Conservation (phyloP, 2,797 vertebrate genomes). For the Centropyge bicolor region DNA sequence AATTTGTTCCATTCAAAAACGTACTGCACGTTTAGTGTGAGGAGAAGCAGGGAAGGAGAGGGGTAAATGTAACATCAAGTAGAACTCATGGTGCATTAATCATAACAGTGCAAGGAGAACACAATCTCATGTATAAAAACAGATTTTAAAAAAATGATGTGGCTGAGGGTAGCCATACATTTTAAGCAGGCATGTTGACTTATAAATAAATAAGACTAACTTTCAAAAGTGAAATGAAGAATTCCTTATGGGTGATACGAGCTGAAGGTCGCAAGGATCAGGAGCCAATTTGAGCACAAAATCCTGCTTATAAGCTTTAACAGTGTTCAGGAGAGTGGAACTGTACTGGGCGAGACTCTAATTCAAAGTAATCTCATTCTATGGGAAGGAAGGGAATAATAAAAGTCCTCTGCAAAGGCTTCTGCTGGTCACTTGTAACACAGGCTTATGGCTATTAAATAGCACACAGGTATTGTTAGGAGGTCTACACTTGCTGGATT, state of each 20-base stretch:
- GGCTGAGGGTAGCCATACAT: too few relatives aligned
- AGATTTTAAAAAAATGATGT: constrained; percentile 30
- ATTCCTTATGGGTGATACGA: constrained; percentile 5
- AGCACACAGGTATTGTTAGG: constrained; percentile 15
- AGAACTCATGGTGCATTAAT: constrained; percentile 44
- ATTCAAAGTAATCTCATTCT: constrained; percentile 49
- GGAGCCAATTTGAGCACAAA: constrained; percentile 46
- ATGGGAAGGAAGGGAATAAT: constrained; percentile 23
- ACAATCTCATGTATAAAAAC: constrained; percentile 36
- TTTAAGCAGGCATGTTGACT: constrained; percentile 40
- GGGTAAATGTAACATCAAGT: constrained; percentile 39
- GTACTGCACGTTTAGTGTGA: constrained; percentile 48
- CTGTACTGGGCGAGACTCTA: constrained; percentile 26
- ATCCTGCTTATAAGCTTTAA: constrained; percentile 48
- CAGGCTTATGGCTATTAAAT: constrained; percentile 42
- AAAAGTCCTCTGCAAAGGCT: constrained; percentile 48
- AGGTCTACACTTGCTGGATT: constrained; percentile 72
- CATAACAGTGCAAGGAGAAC: constrained; percentile 38
- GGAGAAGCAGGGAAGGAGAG: constrained; percentile 38
- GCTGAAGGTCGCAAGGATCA: constrained; percentile 52
- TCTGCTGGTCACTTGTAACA: constrained; percentile 61
- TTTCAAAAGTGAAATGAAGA: constrained; percentile 42
- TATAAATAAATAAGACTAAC: constrained; percentile 43
- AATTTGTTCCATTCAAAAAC: constrained; percentile 45
- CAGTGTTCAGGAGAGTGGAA: constrained; percentile 50